Evolutionary conservation across 92 coral and sea anemone species (phyloP).

Genomic region (Muricea muricata): DNA sequence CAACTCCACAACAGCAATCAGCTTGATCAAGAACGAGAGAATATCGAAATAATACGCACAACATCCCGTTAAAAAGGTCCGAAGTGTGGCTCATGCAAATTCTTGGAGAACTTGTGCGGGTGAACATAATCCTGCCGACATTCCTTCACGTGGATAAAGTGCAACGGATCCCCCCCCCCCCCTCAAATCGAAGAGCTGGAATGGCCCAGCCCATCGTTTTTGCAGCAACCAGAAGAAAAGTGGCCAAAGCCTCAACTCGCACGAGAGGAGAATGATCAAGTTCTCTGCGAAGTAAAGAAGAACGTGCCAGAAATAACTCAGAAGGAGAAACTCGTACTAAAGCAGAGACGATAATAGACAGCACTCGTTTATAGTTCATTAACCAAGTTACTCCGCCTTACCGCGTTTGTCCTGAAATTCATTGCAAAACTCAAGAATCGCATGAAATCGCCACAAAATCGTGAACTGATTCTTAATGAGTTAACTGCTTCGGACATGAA

Average conservation of each 20-base stretch:
- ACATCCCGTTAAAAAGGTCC: no score
- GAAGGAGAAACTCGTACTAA: neutral
- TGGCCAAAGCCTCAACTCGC: neutral
- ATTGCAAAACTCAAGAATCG: constrained; percentile 13
- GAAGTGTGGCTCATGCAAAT: constrained; percentile 1
- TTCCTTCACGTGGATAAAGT: constrained; percentile 42
- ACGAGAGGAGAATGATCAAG: neutral
- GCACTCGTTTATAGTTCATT: neutral
- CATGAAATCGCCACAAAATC: neutral
- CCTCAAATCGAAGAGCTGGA: constrained; percentile 40
- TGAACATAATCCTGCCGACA: constrained; percentile 38
- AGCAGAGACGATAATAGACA: neutral
- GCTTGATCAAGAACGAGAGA: no score
- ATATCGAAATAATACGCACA: no score
- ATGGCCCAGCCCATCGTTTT: constrained; percentile 5
- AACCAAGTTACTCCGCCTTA: constrained; percentile 4
- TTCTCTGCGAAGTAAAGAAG: constrained; percentile 34
- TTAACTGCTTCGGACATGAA: neutral
- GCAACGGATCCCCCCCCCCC: neutral
- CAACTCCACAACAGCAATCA: no score
- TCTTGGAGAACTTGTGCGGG: constrained; percentile 46
- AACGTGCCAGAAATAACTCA: constrained; percentile 12
- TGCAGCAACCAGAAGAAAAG: neutral
- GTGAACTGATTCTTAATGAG: neutral
- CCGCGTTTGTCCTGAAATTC: neutral